phyloP scores from a whole-genome alignment of 92 coral and sea anemone genomes.

The Heliopora coerulea region DNA sequence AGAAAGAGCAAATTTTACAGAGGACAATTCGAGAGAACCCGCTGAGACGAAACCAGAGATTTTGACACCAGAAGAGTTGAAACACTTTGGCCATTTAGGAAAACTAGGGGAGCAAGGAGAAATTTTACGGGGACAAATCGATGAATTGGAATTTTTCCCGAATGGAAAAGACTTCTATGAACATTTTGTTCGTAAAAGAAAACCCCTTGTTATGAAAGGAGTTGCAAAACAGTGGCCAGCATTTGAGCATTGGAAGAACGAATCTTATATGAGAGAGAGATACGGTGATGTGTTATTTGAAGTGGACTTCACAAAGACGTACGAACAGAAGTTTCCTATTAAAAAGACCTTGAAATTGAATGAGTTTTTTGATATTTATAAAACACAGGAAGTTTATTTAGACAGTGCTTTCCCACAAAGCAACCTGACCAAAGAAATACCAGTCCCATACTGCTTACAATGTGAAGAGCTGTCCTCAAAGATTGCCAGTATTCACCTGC shows the following conservation, averaged over 20 bases:
- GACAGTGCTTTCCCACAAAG: conserved; percentile 92
- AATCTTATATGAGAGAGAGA: conserved; percentile 70
- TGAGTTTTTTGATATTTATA: conserved; percentile 73
- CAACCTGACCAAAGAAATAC: conserved; percentile 68
- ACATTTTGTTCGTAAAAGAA: conserved; percentile 73
- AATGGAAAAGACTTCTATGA: conserved; percentile 88
- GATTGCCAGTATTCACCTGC: conserved; percentile 70
- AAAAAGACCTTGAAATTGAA: conserved; percentile 80
- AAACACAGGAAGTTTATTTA: conserved; percentile 71
- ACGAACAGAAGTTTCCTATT: conserved; percentile 72
- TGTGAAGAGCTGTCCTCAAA: conserved; percentile 68
- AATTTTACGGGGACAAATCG: conserved; percentile 57
- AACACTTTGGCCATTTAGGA: conserved; percentile 68
- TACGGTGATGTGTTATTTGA: conserved; percentile 79
- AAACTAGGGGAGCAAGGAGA: conserved; percentile 88
- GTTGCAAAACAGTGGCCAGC: conserved; percentile 85
- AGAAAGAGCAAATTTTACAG: no score
- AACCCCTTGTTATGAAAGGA: conserved; percentile 77
- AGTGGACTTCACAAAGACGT: conserved; percentile 81
- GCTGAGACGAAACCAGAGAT: not conserved
- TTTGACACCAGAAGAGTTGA: conserved; percentile 6
- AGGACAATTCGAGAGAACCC: not conserved
- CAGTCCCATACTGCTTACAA: conserved; percentile 81
- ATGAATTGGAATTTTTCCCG: conserved; percentile 75
- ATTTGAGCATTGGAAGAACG: conserved; percentile 74